phyloP scores from a whole-genome alignment of 2,113 vertebrate genomes.

The Halcyon senegalensis region DNA sequence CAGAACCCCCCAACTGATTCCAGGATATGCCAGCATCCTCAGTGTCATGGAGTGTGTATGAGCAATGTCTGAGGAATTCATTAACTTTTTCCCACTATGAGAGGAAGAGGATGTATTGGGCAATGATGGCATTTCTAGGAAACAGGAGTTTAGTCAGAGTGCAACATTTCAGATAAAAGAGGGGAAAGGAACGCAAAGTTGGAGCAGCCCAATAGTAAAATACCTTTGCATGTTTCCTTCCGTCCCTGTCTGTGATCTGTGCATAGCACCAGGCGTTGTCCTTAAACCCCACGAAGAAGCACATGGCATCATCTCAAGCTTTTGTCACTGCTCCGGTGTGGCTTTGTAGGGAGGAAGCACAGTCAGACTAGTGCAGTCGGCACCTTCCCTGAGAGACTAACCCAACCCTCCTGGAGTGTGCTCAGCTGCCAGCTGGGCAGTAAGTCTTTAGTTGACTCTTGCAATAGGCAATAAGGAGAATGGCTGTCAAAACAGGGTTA shows the following conservation, averaged over 20 bases:
- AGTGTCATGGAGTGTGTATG: neutral
- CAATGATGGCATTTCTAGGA: neutral
- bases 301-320: neutral
- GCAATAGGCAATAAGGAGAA: neutral
- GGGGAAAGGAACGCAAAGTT: neutral
- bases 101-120: neutral
- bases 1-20: neutral
- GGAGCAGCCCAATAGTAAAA: neutral
- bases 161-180: neutral
- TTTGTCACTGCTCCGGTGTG: neutral
- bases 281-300: neutral
- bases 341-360: slow-evolving; percentile 16
- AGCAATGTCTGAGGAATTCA: neutral
- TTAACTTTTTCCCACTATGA: neutral
- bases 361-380: neutral
- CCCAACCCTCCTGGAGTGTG: neutral
- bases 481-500: neutral
- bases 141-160: neutral
- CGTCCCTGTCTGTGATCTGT: neutral
- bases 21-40: neutral
- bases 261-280: neutral
- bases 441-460: neutral
- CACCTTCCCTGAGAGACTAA: neutral
- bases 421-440: neutral
- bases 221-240: slow-evolving; percentile 13